Percentiles rank a stretch among this genome's conserved stretches.
phyloP scores from a whole-genome alignment of 2,113 vertebrate species.

The Phoxinus phoxinus region DNA sequence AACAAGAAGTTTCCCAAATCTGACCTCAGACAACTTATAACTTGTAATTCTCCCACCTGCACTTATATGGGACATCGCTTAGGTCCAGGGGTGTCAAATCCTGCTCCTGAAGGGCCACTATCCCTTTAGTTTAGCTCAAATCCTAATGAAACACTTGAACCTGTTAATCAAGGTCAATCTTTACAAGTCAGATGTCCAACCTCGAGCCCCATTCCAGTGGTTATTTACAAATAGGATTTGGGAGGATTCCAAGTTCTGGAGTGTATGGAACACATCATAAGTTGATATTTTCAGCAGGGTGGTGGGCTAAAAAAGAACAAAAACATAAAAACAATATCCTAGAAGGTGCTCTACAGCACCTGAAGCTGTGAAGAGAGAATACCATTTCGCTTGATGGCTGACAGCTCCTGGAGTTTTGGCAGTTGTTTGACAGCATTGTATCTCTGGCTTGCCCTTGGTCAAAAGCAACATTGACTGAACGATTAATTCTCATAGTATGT shows the following conservation, averaged over 20 bases:
- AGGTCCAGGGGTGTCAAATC: too few relatives aligned
- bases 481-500: conserved; percentile 45
- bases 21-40: too few relatives aligned
- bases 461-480: conserved; percentile 26
- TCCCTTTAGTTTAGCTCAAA: too few relatives aligned
- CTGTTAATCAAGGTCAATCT: background rate
- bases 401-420: background rate
- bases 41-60: background rate
- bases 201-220: background rate
- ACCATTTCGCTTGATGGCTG: background rate
- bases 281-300: background rate
- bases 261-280: background rate
- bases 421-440: conserved; percentile 7
- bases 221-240: background rate
- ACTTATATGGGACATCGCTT: too few relatives aligned
- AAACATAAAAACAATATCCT: background rate
- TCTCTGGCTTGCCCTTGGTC: conserved; percentile 45
- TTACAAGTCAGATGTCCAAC: background rate
- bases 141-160: too few relatives aligned
- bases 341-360: background rate
- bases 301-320: background rate
- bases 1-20: too few relatives aligned
- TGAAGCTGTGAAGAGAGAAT: conserved; percentile 1
- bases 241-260: background rate
- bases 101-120: too few relatives aligned